Evolutionary conservation across 2,113 vertebrate species (phyloP).

Genomic region (Zosterops borbonicus): DNA sequence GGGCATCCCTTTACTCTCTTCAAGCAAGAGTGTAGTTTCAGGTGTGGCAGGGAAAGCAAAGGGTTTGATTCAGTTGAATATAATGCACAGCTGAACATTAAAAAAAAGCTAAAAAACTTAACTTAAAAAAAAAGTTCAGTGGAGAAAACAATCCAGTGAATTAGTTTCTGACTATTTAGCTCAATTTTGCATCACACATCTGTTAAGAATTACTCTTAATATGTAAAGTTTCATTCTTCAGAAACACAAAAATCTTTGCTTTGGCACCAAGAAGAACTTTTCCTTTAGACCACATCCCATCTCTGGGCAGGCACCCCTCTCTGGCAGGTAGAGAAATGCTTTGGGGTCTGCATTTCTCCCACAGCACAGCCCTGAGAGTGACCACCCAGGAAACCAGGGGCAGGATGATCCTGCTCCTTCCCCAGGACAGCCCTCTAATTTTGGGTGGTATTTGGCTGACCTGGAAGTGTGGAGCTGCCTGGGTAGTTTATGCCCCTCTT

Average conservation of each 20-base stretch:
- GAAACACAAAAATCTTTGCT: neutral
- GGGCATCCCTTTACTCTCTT: neutral
- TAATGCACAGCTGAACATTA: neutral
- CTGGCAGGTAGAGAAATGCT: neutral
- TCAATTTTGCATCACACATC: neutral
- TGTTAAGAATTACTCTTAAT: neutral
- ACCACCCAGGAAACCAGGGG: neutral
- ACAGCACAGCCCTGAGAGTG: neutral
- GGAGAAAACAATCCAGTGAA: neutral
- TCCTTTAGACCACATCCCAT: neutral
- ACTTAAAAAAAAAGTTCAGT: neutral
- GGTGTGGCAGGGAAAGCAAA: neutral
- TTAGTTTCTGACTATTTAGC: neutral
- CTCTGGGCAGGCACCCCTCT: neutral
- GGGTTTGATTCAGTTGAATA: neutral
- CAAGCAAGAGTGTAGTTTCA: neutral
- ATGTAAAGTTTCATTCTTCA: neutral
- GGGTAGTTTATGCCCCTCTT: neutral
- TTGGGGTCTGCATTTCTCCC: neutral
- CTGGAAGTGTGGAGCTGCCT: neutral
- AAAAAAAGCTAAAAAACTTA: too few relatives aligned
- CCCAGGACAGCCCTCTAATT: neutral
- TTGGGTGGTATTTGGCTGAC: neutral
- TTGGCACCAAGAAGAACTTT: neutral
- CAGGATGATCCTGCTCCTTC: neutral